Base-by-base conservation (phyloP, 2,797 vertebrate genomes). In the Cheirogaleus major region DNA sequence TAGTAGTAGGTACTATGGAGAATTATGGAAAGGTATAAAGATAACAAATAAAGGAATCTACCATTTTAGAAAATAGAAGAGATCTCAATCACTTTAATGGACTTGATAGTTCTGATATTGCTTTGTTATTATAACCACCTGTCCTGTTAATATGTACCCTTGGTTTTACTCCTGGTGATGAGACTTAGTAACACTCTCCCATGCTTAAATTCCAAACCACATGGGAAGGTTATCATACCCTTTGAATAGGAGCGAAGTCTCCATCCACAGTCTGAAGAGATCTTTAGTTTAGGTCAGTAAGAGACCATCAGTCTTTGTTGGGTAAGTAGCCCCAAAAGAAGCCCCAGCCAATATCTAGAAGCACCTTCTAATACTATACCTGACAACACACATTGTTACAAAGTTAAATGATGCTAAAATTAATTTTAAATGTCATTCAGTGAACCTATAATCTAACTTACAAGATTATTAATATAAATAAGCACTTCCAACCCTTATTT, bases 401-500 rank as follows among this genome's bases (percentile, higher is more conserved):
- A 20, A 43, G 43, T 23, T 27, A 65, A 89, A 27, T 18, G 43
- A 41, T n/a, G 57, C 5, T 70, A 32, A 43, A 75, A 63, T 63
- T 41, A 52, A 80, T n/a, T 45, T 89, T 52, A 75, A 43, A 27
- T 48, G 5, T 79, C 75, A n/a, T 57, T 89, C 41, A 75, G 13
- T 45, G n/a, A 1, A 23, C 55, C 55, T 63, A 17, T 17, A 83
- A 55, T 67, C 72, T 87, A 0, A 55, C 48, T 63, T 80, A 13
- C 35, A 89, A 65, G 35, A 65, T 65, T 65, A 65, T 41, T 41
- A 57, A 92, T 50, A 55, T 22, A 87, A 65, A 52, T 65, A 72
- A 92, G 17, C 0, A 63, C 11, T 93, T 23, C 57, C 11, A 15
- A 45, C 6, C 0, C 35, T 67, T 75, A 70, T 35, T 90, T 32